phyloP scores from a whole-genome alignment of 2,113 vertebrate genomes.

The Brienomyrus longianalis region DNA sequence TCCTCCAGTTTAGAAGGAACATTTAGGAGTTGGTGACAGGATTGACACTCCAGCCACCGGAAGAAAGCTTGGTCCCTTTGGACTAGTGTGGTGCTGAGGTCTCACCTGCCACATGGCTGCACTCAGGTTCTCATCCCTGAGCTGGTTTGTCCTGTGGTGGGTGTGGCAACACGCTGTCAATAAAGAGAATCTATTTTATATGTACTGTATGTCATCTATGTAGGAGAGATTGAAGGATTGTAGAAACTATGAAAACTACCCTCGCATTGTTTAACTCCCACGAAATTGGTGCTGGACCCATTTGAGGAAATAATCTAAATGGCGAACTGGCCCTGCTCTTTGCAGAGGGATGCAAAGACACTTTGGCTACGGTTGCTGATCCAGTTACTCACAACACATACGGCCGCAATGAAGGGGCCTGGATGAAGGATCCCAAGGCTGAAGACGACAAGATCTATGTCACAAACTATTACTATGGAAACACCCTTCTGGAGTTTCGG shows the following conservation, averaged over 20 bases:
- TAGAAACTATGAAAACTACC: not conserved
- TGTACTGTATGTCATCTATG: not conserved
- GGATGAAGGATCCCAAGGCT: conserved; percentile 95
- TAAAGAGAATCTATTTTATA: not conserved
- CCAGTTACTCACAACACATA: conserved; percentile 90
- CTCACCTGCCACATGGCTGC: too few relatives aligned
- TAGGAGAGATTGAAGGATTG: not conserved
- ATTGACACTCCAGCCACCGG: too few relatives aligned
- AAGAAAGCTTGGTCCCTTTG: too few relatives aligned
- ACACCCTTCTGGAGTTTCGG: conserved; percentile 86
- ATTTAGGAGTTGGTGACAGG: too few relatives aligned
- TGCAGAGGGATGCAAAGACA: conserved; percentile 89
- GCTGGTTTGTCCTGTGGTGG: too few relatives aligned
- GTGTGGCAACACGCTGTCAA: not conserved
- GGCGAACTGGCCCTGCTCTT: conserved; percentile 24
- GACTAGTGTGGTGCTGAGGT: too few relatives aligned
- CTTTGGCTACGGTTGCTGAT: conserved; percentile 83
- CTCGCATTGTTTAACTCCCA: not conserved
- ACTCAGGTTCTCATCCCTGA: too few relatives aligned
- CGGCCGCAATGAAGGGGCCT: conserved; percentile 83
- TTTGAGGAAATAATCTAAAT: not conserved
- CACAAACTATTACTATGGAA: conserved; percentile 90
- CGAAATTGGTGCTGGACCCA: not conserved
- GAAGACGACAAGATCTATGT: conserved; percentile 80
- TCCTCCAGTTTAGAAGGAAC: too few relatives aligned